phyloP scores from a whole-genome alignment of 2,113 vertebrate species.

The Murina feae region DNA sequence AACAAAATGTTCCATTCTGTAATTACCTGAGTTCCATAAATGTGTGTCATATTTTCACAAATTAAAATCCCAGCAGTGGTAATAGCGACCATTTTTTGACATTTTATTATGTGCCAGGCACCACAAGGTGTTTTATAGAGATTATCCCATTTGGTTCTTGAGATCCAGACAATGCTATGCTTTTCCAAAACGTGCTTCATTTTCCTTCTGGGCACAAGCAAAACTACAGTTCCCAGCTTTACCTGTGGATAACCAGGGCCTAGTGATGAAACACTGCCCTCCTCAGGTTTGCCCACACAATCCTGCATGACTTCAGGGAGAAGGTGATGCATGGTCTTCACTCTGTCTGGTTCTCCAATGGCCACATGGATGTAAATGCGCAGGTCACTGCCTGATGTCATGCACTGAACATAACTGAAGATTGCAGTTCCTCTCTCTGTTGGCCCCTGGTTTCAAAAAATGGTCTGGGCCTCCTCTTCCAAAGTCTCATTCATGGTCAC shows the following conservation, averaged over 20 bases:
- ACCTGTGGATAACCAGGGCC: neutral
- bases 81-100: slow-evolving; percentile 45
- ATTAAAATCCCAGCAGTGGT: slow-evolving; percentile 38
- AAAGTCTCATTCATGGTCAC: accelerated
- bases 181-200: neutral
- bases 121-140: slow-evolving; percentile 27
- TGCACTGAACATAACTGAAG: neutral
- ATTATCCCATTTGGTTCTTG: slow-evolving; percentile 12
- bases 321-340: neutral
- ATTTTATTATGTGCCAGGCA: slow-evolving; percentile 33
- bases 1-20: slow-evolving; percentile 42
- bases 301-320: neutral
- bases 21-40: slow-evolving; percentile 53
- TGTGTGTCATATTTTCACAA: neutral
- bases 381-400: neutral
- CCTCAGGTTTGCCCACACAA: neutral
- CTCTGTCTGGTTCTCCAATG: neutral
- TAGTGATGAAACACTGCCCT: neutral
- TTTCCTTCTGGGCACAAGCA: neutral
- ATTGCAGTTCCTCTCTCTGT: neutral
- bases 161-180: neutral
- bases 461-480: neutral
- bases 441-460: neutral
- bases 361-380: neutral
- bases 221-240: neutral